A percentile compares a stretch with the other conserved stretches of the same genome.
These are phyloP conservation scores for Cyclopterus lumpus DNA, from an alignment of 2,797 vertebrate genomes.

Conservation along the genomic window DNA sequence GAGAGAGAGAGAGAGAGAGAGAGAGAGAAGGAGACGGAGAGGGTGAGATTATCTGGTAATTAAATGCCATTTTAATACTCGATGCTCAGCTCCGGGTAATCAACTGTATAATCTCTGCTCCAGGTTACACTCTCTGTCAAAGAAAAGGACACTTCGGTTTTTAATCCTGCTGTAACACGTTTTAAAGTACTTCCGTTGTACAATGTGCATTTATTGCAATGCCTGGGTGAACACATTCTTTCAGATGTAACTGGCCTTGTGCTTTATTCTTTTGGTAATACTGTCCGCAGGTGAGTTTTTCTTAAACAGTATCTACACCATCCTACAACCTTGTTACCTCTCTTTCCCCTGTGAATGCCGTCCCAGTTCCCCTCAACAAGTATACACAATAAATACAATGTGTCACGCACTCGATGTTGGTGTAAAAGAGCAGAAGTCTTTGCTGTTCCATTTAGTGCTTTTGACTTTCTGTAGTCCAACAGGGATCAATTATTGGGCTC, in stretches of 20 bases:
- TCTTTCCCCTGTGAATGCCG: background rate
- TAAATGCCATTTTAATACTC: constrained; percentile 41
- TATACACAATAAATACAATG: background rate
- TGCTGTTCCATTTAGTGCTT: background rate
- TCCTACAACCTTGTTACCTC: background rate
- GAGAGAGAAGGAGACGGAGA: background rate
- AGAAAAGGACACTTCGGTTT: constrained; percentile 24
- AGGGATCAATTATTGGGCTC: too few species aligned
- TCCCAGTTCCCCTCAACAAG: background rate
- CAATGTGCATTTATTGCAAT: background rate
- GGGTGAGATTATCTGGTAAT: constrained; percentile 52
- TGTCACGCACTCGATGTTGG: background rate
- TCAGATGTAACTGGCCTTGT: background rate
- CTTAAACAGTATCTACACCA: background rate
- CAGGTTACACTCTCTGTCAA: constrained; percentile 26
- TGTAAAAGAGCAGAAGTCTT: background rate
- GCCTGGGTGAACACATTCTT: background rate
- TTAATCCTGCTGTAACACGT: constrained; percentile 26
- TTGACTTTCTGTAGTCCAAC: background rate
- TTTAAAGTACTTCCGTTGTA: constrained; percentile 8
- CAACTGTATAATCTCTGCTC: constrained; percentile 36
- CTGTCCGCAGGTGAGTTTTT: background rate
- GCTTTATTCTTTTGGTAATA: background rate
- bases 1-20: background rate
- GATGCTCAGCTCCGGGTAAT: constrained; percentile 19